phyloP scores from a whole-genome alignment of 2,113 vertebrate genomes.

The Microtus richardsoni region DNA sequence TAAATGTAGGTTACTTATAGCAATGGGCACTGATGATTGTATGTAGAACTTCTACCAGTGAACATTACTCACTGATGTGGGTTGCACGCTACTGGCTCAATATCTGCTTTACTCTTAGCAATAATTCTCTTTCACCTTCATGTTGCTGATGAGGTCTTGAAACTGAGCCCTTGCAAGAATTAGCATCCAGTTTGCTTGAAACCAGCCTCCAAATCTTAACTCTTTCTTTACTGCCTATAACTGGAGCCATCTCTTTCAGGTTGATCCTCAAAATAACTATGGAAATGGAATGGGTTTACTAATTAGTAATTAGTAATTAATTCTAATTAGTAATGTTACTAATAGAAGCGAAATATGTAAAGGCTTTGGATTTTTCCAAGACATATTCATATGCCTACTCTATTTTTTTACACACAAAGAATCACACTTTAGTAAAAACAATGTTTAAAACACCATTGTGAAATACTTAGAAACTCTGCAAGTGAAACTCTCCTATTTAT shows the following conservation, averaged over 20 bases:
- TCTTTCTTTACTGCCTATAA: neutral
- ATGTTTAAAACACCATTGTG: neutral
- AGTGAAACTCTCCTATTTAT: neutral
- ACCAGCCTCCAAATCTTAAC: neutral
- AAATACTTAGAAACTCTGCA: neutral
- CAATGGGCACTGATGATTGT: neutral
- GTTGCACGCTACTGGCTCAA: neutral
- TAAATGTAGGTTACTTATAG: neutral
- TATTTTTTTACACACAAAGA: neutral
- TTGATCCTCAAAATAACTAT: neutral
- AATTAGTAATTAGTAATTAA: no score
- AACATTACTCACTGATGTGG: neutral
- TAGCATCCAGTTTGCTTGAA: neutral
- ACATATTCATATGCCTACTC: neutral
- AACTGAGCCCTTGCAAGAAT: neutral
- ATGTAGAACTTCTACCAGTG: neutral
- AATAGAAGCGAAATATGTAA: neutral
- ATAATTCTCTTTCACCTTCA: neutral
- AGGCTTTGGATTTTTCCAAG: neutral
- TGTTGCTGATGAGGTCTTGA: neutral
- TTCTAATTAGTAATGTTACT: neutral
- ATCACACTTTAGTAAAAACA: neutral
- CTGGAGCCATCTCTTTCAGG: neutral
- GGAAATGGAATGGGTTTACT: neutral
- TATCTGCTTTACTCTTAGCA: neutral